Conservation (phyloP, 2,888 invertebrate genomes). For the Ennomos quercinarius region DNA sequence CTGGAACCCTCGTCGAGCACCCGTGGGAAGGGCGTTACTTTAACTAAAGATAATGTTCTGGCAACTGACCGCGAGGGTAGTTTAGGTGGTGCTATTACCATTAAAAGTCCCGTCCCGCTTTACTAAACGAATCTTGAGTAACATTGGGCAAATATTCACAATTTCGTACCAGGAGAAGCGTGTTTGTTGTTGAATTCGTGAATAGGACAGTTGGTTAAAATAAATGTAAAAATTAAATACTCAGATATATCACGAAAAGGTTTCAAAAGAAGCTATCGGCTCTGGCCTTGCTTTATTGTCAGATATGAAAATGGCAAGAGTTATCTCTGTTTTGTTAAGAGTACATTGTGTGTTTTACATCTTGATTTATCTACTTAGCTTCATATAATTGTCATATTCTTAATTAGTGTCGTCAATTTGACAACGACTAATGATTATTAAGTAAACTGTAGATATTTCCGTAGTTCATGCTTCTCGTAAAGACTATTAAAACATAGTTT, state of each 20-base stretch:
- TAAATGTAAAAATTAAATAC: slow-evolving; percentile 29
- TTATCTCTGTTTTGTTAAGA: slow-evolving; percentile 29
- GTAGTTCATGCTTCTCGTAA: no score
- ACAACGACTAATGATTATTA: background rate
- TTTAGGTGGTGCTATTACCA: slow-evolving; percentile 42
- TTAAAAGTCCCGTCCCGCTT: slow-evolving; percentile 24
- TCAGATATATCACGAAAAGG: slow-evolving; percentile 29
- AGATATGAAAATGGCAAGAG: slow-evolving; percentile 41
- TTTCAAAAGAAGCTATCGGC: slow-evolving; percentile 41
- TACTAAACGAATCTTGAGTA: slow-evolving; percentile 10
- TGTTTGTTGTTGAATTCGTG: slow-evolving; percentile 2
- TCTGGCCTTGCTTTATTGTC: slow-evolving; percentile 42
- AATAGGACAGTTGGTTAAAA: slow-evolving; percentile 21
- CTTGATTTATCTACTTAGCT: slow-evolving; percentile 5
- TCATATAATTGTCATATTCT: background rate
- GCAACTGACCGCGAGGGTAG: slow-evolving; percentile 54
- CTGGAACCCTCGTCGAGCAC: slow-evolving; percentile 54
- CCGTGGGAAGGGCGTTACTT: slow-evolving; percentile 45
- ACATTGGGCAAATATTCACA: background rate
- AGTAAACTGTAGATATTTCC: no score
- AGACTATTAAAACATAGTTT: background rate
- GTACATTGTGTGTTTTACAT: slow-evolving; percentile 14
- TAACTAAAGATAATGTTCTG: slow-evolving; percentile 53
- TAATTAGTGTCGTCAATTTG: background rate
- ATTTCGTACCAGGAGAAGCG: background rate